Conservation (phyloP, 2,113 vertebrate species). For the Lepidothrix coronata region DNA sequence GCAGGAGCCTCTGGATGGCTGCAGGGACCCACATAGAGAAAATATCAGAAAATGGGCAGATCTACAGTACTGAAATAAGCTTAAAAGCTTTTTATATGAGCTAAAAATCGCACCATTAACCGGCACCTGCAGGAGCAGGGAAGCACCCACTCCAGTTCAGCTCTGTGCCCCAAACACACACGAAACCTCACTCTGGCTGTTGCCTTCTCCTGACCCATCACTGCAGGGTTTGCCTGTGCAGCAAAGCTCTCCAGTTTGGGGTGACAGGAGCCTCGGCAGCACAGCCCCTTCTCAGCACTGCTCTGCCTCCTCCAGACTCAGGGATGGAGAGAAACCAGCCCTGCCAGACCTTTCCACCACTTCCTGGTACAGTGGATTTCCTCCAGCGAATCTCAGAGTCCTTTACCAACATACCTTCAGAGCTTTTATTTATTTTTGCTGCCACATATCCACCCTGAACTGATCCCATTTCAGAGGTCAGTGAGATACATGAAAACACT, state of each 20-base stretch:
- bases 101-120: neutral
- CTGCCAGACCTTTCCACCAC: neutral
- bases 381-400: neutral
- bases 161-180: rapidly evolving
- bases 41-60: neutral
- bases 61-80: too few relatives aligned
- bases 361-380: neutral
- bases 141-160: rapidly evolving
- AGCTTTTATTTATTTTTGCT: neutral
- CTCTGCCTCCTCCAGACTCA: neutral
- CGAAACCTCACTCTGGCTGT: rapidly evolving
- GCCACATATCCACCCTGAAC: rapidly evolving
- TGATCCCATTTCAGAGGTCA: rapidly evolving
- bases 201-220: neutral
- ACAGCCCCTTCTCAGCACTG: rapidly evolving
- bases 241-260: rapidly evolving
- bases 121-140: neutral
- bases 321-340: neutral
- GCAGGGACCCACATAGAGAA: neutral
- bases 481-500: rapidly evolving
- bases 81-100: neutral
- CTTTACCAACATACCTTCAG: rapidly evolving
- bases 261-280: rapidly evolving
- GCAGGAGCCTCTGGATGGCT: neutral
- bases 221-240: rapidly evolving